phyloP scores from a whole-genome alignment of 1,140 invertebrate genomes.

The Drosophila kohkoa region DNA sequence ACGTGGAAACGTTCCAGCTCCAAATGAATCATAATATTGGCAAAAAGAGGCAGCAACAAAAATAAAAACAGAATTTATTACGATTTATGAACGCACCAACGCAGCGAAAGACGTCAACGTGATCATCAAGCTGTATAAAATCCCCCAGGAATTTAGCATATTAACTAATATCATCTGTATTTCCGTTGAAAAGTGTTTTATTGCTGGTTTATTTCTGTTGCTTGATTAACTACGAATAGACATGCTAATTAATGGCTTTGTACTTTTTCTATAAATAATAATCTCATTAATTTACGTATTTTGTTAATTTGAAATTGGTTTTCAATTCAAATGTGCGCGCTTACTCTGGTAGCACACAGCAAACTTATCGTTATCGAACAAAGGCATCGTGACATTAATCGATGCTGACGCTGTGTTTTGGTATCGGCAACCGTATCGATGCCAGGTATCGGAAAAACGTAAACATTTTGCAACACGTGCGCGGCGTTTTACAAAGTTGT shows the following conservation, averaged over 20 bases:
- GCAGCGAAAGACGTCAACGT: slow-evolving; percentile 25
- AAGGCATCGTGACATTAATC: not conserved
- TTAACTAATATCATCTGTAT: slow-evolving; percentile 43
- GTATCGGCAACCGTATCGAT: too few species aligned
- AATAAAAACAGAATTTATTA: slow-evolving; percentile 8
- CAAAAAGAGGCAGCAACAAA: slow-evolving; percentile 27
- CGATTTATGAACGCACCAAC: slow-evolving; percentile 39
- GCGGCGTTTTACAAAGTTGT: slow-evolving; percentile 13
- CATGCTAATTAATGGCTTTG: slow-evolving; percentile 8
- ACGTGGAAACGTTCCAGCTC: slow-evolving; percentile 24
- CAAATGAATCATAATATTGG: slow-evolving; percentile 38
- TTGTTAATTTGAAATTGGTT: not conserved
- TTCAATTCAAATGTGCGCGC: slow-evolving; percentile 3
- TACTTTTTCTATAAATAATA: slow-evolving; percentile 8
- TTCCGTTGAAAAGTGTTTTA: slow-evolving; percentile 52
- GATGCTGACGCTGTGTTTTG: slow-evolving; percentile 1
- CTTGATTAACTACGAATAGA: slow-evolving; percentile 20
- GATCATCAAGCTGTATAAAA: slow-evolving; percentile 30
- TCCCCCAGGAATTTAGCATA: slow-evolving; percentile 39
- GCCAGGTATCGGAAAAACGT: slow-evolving; percentile 46
- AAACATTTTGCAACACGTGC: slow-evolving; percentile 74
- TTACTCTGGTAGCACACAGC: not conserved
- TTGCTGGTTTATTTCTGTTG: slow-evolving; percentile 5
- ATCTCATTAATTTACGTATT: not conserved
- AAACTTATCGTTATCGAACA: slow-evolving; percentile 13